phyloP scores from a whole-genome alignment of 2,113 vertebrate species.

The Smithornis capensis region DNA sequence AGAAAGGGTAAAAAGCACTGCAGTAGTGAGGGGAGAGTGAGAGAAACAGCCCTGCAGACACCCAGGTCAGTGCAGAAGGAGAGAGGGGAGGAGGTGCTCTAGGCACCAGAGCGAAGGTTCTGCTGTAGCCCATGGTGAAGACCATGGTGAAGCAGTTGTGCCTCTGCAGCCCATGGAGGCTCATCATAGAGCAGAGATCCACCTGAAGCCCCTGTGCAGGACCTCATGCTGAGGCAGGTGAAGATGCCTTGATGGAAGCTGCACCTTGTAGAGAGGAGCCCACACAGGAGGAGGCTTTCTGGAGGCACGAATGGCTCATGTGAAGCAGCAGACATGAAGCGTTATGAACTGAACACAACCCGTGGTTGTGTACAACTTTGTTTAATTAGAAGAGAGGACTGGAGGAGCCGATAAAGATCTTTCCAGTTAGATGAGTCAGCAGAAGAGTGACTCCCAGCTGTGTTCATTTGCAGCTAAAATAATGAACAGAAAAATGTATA shows the following conservation, averaged over 20 bases:
- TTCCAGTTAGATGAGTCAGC: background rate
- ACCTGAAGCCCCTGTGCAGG: background rate
- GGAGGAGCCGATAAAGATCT: background rate
- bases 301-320: background rate
- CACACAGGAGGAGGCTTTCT: background rate
- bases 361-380: background rate
- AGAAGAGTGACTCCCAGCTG: background rate
- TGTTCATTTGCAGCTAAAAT: background rate
- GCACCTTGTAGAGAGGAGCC: background rate
- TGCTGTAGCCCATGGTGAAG: background rate
- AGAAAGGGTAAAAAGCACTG: background rate
- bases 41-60: background rate
- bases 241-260: background rate
- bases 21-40: background rate
- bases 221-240: accelerated
- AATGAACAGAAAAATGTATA: background rate
- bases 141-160: background rate
- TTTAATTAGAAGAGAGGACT: background rate
- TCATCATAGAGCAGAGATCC: accelerated
- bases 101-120: background rate
- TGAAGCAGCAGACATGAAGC: background rate
- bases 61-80: background rate
- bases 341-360: background rate
- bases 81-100: background rate
- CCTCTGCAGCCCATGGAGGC: background rate